Evolutionary conservation across 2,797 vertebrate genomes (phyloP).

Genomic region (Rousettus madagascariensis): DNA sequence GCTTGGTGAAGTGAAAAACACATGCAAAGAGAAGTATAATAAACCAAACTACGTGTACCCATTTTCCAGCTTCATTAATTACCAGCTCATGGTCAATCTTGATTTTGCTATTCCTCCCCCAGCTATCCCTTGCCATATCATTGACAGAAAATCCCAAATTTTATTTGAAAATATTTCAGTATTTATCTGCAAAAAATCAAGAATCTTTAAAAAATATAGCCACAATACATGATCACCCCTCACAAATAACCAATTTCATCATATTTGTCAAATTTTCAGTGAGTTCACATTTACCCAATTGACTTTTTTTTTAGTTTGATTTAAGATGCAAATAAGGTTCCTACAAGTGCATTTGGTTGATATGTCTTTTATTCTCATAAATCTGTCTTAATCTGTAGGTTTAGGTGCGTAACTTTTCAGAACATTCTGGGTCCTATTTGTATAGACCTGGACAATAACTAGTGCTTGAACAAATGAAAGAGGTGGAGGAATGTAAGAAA

Average conservation of each 20-base stretch:
- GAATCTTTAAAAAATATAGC: background rate
- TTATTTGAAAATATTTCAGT: background rate
- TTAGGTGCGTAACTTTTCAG: background rate
- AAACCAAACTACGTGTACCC: background rate
- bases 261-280: background rate
- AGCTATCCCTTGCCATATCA: background rate
- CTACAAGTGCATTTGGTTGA: background rate
- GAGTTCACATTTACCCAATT: background rate
- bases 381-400: conserved; percentile 10
- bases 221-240: background rate
- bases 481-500: background rate
- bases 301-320: background rate
- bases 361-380: background rate
- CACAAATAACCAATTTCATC: conserved; percentile 19
- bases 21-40: background rate
- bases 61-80: conserved; percentile 6
- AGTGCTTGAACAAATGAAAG: conserved; percentile 19
- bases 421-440: conserved; percentile 1
- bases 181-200: conserved; percentile 15
- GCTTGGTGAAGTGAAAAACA: background rate
- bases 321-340: conserved; percentile 19
- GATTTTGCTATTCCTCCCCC: background rate
- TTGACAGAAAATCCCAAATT: conserved; percentile 32
- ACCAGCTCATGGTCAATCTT: background rate
- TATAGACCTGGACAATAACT: background rate